A percentile compares a stretch with the other conserved stretches of the same genome.
Evolutionary conservation across 2,888 invertebrate species (phyloP).

Genomic region (Nudaria mundana): DNA sequence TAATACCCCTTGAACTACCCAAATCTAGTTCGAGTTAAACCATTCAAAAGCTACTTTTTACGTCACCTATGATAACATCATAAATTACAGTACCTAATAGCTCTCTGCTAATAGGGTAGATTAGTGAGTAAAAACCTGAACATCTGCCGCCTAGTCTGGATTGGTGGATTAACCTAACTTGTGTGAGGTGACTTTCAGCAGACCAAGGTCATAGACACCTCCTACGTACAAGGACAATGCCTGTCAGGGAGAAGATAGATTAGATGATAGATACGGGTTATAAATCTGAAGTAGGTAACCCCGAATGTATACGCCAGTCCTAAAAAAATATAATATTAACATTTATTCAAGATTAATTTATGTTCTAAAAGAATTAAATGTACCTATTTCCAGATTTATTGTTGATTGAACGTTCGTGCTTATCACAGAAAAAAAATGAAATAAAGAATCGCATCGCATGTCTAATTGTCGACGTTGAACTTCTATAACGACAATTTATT

Average conservation of each 20-base stretch:
- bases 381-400: no score
- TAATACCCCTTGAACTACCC: no score
- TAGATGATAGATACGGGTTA: not conserved
- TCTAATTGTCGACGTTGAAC: slow-evolving; percentile 2
- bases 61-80: not conserved
- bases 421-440: no score
- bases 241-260: not conserved
- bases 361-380: no score
- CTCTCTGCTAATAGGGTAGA: not conserved
- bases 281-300: not conserved
- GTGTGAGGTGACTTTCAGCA: not conserved
- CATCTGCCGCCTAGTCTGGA: not conserved
- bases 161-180: not conserved
- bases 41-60: not conserved
- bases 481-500: slow-evolving; percentile 5
- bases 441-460: slow-evolving; percentile 8
- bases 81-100: no score
- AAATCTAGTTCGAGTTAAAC: no score
- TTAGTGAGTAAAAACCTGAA: not conserved
- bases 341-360: no score
- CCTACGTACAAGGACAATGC: not conserved
- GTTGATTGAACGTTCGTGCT: not conserved
- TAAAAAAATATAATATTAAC: no score
- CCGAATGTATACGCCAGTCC: not conserved
- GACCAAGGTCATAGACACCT: not conserved